Base-by-base conservation (phyloP, 2,113 vertebrate species). In the Stigmatopora argus region DNA sequence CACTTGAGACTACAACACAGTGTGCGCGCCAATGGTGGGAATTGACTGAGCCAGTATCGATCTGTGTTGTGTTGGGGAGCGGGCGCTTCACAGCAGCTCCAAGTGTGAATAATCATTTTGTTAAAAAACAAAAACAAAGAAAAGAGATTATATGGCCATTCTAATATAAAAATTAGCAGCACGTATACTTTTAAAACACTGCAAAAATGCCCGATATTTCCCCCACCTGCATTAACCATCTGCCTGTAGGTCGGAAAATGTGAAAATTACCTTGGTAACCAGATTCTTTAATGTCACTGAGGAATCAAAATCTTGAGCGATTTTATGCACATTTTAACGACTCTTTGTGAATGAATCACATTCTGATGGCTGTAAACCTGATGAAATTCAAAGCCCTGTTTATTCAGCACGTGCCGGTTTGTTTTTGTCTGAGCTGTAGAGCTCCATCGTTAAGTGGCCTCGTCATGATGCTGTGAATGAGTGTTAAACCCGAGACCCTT, bases 331-430 rank as follows among this genome's bases (percentile, higher is more conserved):
- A 47, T 73, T 83, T 67, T 69, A 70, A 70, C 72, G 61, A 72
- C 65, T 68, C 55, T 67, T 57, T 64, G 49, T 47, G 34, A 75
- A 78, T 70, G 75, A 82, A 65, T 81, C 72, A 11, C 13, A 77
- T 78, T 75, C 67, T 76, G 62, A 78, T 79, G 64, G 57, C 67
- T 62, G 61, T 56, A 70, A 82, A 66, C 65, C 57, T 57, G 21
- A 67, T 71, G 69, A 71, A 66, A 46, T 70, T 31, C 62, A 53
- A 47, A 45, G 70, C 18, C 68, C 23, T 68, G 62, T 66, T 72
- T 66, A 65, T 64, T 67, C 62, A 31, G 51, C 75, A 66, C 74
- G 45, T 69, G 70, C 71, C 2, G 70, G 31, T 78, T 59, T 85
- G 61, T 78, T 69, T 18, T 61, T 75, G 65, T 78, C 64, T 79